phyloP scores from a whole-genome alignment of 1,140 invertebrate genomes.

The Drosophila sturtevanti region DNA sequence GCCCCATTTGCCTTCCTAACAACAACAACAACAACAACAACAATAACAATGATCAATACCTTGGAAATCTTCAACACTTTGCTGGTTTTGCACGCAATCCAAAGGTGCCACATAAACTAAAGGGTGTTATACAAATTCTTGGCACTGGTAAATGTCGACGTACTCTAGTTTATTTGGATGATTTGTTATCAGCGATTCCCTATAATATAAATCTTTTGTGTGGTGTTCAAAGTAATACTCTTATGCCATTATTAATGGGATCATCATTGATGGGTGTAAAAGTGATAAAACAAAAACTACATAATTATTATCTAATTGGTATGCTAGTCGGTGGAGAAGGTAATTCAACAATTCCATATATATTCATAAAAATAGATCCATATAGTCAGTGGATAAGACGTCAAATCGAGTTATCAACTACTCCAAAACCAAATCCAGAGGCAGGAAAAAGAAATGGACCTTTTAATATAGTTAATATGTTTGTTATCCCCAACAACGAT shows the following conservation, averaged over 20 bases:
- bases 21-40: neutral
- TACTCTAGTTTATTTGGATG: neutral
- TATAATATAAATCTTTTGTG: slow-evolving; percentile 22
- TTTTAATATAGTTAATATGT: no score
- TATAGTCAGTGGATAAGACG: slow-evolving; percentile 30
- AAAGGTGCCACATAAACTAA: slow-evolving; percentile 18
- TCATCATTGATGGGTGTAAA: slow-evolving; percentile 34
- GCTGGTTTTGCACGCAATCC: slow-evolving; percentile 14
- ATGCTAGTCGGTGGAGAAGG: neutral
- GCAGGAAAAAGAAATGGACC: neutral
- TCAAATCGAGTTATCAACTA: neutral
- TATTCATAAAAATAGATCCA: slow-evolving; percentile 19
- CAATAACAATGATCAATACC: neutral
- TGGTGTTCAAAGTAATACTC: slow-evolving; percentile 5
- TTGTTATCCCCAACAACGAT: no score
- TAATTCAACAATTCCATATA: neutral
- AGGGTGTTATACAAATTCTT: slow-evolving; percentile 7
- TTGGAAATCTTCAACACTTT: slow-evolving; percentile 1
- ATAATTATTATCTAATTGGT: slow-evolving; percentile 28
- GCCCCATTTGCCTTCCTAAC: slow-evolving; percentile 30
- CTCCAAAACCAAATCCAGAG: neutral
- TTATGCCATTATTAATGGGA: slow-evolving; percentile 5
- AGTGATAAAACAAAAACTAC: neutral
- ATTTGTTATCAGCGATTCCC: neutral
- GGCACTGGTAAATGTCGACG: neutral